Percentiles rank a stretch among this genome's conserved stretches.
phyloP scores from a whole-genome alignment of 2,888 invertebrate species.

The Heliconius charithonia region DNA sequence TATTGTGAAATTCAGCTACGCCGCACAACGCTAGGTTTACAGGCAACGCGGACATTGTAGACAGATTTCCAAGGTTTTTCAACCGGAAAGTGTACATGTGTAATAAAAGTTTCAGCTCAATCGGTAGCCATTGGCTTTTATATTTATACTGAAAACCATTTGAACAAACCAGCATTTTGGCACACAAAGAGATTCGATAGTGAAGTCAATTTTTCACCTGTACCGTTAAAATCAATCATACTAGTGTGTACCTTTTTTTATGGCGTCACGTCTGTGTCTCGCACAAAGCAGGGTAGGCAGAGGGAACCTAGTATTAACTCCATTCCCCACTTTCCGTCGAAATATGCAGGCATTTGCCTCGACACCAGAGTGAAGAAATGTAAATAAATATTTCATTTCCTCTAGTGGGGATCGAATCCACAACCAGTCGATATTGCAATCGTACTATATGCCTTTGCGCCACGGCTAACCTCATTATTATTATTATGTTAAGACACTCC shows the following conservation, averaged over 20 bases:
- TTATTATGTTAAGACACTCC: too few relatives aligned
- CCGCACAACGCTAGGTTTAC: conserved; percentile 12
- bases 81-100: conserved; percentile 44
- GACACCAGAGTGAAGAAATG: too few relatives aligned
- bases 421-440: too few relatives aligned
- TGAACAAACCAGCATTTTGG: conserved; percentile 38
- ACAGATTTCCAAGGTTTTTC: conserved; percentile 43
- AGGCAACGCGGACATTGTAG: conserved; percentile 33
- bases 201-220: conserved; percentile 25
- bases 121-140: conserved; percentile 41
- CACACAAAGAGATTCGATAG: conserved; percentile 29
- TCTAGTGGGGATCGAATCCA: too few relatives aligned
- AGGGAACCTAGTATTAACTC: too few relatives aligned
- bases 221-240: not conserved
- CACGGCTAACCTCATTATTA: too few relatives aligned
- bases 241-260: not conserved
- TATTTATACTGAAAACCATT: conserved; percentile 42
- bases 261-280: too few relatives aligned
- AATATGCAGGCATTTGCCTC: too few relatives aligned
- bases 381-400: too few relatives aligned
- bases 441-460: too few relatives aligned
- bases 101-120: conserved; percentile 45
- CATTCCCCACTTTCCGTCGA: too few relatives aligned
- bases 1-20: conserved; percentile 25
- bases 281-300: too few relatives aligned